Base-by-base conservation (phyloP, 2,797 vertebrate species). In the Octomys mimax region DNA sequence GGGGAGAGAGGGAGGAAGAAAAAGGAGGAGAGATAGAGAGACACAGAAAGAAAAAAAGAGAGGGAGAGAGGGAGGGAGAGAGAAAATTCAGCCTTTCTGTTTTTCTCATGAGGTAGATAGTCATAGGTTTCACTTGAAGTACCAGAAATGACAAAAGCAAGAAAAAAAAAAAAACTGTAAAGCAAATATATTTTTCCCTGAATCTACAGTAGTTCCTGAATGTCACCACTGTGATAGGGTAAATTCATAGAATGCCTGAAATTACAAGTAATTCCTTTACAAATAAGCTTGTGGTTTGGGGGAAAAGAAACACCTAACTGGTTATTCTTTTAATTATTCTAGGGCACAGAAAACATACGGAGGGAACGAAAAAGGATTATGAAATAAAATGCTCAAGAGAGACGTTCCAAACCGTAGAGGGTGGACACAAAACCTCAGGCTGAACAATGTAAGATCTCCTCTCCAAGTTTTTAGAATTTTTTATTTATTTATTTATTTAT, bases 141-240 rank as follows among this genome's bases (percentile, higher is more conserved):
- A 77, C 6, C 11, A 21, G 31, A 88, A 91, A 75, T 95, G 88
- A 91, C 3, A 95, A 62, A 26, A 52, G 87, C 83, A 82, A 62
- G 26, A 52, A 42, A 91, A 87, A 52, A 42, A 91, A 87, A 82
- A 31, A 91, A 6, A 79, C 16, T 71, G 18, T 49, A 92, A 73
- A 42, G 11, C n/a, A 89, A 77, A 70, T 70, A 26, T 0, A 36
- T 89, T 87, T 85, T 95, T 94, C 87, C 71, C 54, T 89, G 33
- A 94, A 91, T n/a, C 26, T 18, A 78, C 4, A 42, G 5, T 31
- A 49, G 91, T 89, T 83, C 7, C 49, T 59, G 1, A 33, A 26
- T 61, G 49, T 70, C 68, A 64, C 0, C 22, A 54, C 9, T 68
- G 11, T 83, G 19, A 73, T 68, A 52, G 26, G 64, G 78, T 36